Base-by-base conservation (phyloP, 2,888 invertebrate genomes). In the Drosophila barbarae region DNA sequence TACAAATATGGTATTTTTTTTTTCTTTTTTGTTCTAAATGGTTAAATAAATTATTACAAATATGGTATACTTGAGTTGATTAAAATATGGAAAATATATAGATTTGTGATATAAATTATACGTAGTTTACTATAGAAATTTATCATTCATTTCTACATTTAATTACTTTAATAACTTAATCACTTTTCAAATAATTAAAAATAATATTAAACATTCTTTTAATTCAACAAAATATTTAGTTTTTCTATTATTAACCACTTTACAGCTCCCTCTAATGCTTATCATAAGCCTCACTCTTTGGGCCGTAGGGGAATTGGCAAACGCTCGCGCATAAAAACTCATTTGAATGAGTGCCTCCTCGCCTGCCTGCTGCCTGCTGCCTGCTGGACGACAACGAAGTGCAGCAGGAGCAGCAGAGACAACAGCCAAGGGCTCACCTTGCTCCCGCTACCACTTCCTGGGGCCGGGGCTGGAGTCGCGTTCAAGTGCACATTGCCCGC, bases 271-370 rank as follows among this genome's bases (percentile, higher is more conserved):
- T n/a, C 18, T 23, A 26, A 38, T 26, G 23, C 13, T 1, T 21
- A 23, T 41, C 2, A 76, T 61, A 44, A 50, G 61, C 68, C 41
- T n/a, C 13, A 30, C 21, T 7, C 18, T n/a, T 15, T 39, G 18
- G 13, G 2, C 1, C 28, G 72, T 32, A 79, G 70, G 76, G 70
- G 75, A 73, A 12, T 55, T 70, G 68, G 72, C 65, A 63, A 77
- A 74, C 66, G 74, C 64, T 57, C 66, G 65, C 72, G 74, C 77
- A 79, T 79, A 77, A 82, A 78, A 79, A 82, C 78, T 79, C 78
- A 79, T 79, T 82, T 79, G 80, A 72, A 82, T 75, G 73, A 79
- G 78, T 79, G 83, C 67, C 75, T 72, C 55, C 46, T 32, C 32
- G 53, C 26, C 58, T 23, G 38, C 59, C 63, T 23, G 23, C 63